These are phyloP conservation scores for Odocoileus hemionus DNA, from an alignment of 2,113 vertebrate genomes.

Conservation along the genomic window DNA sequence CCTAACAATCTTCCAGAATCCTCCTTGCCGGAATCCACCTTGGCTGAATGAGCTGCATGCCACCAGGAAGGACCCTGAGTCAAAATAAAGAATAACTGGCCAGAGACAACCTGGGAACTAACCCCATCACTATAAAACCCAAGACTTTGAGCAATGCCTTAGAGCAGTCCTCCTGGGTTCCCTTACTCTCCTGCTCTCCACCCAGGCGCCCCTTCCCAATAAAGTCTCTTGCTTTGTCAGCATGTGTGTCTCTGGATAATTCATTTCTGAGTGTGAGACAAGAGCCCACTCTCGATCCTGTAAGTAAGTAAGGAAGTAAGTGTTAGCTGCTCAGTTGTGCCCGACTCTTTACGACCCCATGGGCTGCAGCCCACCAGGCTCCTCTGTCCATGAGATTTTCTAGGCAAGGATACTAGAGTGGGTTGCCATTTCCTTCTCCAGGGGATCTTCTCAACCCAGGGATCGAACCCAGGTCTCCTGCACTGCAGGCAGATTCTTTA, in stretches of 20 bases:
- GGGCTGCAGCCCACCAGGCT: neutral
- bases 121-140: neutral
- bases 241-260: neutral
- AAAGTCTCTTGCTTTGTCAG: neutral
- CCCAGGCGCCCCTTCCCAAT: neutral
- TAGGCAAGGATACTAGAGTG: neutral
- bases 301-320: neutral
- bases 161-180: neutral
- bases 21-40: neutral
- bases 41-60: neutral
- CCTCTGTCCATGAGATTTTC: neutral
- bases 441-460: neutral
- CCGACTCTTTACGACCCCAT: neutral
- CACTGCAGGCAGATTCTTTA: neutral
- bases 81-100: neutral
- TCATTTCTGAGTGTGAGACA: neutral
- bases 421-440: neutral
- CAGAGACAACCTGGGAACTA: neutral
- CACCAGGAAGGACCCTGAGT: neutral
- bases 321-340: accelerated
- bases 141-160: neutral
- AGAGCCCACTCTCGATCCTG: neutral
- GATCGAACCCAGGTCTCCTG: neutral
- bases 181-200: neutral
- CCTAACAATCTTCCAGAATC: neutral